Percentiles rank a stretch among this genome's conserved stretches.
phyloP scores from a whole-genome alignment of 2,797 vertebrate species.

The Danio choprae region DNA sequence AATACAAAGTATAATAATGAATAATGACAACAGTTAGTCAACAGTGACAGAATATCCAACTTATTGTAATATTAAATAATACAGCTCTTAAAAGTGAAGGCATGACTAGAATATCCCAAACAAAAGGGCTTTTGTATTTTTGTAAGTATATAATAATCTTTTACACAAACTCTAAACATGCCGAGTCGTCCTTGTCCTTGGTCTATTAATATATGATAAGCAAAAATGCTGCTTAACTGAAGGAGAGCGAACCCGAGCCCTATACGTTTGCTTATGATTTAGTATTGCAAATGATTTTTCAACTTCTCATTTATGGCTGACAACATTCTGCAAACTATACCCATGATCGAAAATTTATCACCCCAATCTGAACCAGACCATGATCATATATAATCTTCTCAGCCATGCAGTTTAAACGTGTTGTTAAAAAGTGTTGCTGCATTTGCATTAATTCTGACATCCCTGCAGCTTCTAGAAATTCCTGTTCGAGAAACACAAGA shows the following conservation, averaged over 20 bases:
- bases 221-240: constrained; percentile 16
- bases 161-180: constrained; percentile 12
- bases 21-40: not conserved
- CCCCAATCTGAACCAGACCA: not conserved
- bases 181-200: constrained; percentile 13
- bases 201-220: constrained; percentile 17
- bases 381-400: constrained; percentile 6
- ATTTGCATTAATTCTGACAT: constrained; percentile 21
- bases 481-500: constrained; percentile 10
- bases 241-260: not conserved
- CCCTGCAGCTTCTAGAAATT: constrained; percentile 27
- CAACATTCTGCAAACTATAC: constrained; percentile 1
- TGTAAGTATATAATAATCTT: constrained; percentile 7
- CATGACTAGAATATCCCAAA: not conserved
- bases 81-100: not conserved
- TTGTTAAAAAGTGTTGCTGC: not conserved
- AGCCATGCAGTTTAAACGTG: not conserved
- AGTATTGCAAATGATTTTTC: not conserved
- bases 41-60: not conserved
- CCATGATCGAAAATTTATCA: constrained; percentile 8
- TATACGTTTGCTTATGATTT: constrained; percentile 6
- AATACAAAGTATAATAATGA: not conserved
- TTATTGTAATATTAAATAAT: not conserved
- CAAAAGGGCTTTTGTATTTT: constrained; percentile 1
- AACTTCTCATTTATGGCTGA: constrained; percentile 8